Evolutionary conservation across 2,797 vertebrate genomes (phyloP).

Genomic region (Nothura maculosa): DNA sequence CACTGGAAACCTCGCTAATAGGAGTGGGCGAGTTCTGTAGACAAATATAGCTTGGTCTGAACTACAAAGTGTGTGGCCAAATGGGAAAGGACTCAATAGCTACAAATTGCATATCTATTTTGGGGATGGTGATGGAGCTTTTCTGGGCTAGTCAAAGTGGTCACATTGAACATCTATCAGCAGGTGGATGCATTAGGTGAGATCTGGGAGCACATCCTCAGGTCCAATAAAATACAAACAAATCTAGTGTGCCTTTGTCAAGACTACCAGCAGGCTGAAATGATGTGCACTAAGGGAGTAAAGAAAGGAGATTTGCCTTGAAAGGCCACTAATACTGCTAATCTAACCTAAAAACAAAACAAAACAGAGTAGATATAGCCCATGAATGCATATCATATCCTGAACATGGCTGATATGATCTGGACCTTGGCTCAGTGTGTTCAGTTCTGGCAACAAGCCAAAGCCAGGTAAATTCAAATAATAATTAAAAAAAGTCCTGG

Average conservation of each 20-base stretch:
- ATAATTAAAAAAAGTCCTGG: background rate
- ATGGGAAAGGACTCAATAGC: background rate
- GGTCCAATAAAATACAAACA: background rate
- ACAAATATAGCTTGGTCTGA: background rate
- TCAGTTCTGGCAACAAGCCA: background rate
- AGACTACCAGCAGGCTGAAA: background rate
- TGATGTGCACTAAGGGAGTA: background rate
- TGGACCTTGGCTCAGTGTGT: background rate
- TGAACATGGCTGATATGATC: background rate
- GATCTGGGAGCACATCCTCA: background rate
- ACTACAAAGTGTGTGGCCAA: background rate
- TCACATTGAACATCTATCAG: background rate
- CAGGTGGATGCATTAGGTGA: background rate
- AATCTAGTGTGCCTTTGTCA: rapidly evolving
- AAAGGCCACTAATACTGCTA: background rate
- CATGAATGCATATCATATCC: background rate
- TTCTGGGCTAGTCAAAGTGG: background rate
- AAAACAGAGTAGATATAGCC: background rate
- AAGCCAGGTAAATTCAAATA: background rate
- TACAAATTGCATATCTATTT: background rate
- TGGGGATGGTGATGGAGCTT: background rate
- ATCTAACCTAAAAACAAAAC: background rate
- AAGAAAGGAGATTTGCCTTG: background rate
- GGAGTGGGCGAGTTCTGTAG: background rate
- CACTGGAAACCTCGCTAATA: background rate